phyloP scores from a whole-genome alignment of 2,888 invertebrate species.

The Acronicta aceris region DNA sequence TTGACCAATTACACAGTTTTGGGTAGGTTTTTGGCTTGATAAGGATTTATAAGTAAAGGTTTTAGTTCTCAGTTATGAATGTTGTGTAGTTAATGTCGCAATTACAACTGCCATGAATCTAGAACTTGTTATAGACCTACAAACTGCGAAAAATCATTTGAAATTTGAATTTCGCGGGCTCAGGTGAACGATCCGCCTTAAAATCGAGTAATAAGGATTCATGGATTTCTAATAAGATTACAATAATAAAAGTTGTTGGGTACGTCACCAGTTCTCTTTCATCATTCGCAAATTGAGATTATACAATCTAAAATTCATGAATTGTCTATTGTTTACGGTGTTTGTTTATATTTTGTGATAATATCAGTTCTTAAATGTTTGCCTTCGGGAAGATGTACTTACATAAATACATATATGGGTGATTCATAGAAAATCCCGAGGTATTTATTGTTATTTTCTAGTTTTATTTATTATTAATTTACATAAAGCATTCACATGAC shows the following conservation, averaged over 20 bases:
- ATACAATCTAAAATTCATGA: conserved; percentile 6
- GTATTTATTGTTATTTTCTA: conserved; percentile 49
- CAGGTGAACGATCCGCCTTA: too few species aligned
- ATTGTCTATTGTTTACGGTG: conserved; percentile 6
- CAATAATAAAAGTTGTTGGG: conserved; percentile 1
- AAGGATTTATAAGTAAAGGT: too few species aligned
- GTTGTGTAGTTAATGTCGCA: too few species aligned
- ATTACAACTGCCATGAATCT: too few species aligned
- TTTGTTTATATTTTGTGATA: conserved; percentile 8
- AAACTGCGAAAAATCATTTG: too few species aligned
- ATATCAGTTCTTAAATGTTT: conserved; percentile 11
- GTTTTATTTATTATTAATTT: conserved; percentile 53
- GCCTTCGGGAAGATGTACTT: conserved; percentile 25
- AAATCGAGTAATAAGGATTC: too few species aligned
- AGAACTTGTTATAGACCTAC: too few species aligned
- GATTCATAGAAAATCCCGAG: conserved; percentile 43
- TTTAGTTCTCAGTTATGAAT: too few species aligned
- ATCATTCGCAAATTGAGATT: conserved; percentile 26
- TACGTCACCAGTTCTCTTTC: conserved; percentile 2
- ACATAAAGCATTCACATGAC: conserved; percentile 46
- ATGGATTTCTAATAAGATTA: conserved; percentile 4
- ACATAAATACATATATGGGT: conserved; percentile 7
- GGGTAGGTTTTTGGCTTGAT: too few species aligned
- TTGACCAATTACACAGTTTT: too few species aligned
- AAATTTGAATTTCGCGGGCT: too few species aligned